Conservation (phyloP, 2,113 vertebrate species). For the Nothobranchius kuhntae region DNA sequence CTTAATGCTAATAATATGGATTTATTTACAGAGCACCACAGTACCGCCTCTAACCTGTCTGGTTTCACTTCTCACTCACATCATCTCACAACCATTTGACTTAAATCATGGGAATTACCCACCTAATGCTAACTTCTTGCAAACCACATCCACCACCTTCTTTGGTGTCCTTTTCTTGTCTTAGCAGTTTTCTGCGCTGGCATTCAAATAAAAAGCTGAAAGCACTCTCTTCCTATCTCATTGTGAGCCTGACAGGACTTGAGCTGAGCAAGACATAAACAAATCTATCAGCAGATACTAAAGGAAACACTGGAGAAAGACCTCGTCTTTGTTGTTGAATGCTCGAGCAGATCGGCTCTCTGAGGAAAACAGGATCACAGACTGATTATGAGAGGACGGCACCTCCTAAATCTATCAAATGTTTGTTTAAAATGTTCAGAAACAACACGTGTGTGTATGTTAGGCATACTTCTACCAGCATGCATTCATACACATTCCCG, state of each 20-base stretch:
- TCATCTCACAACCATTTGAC: background rate
- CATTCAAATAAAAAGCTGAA: constrained; percentile 41
- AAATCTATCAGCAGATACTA: constrained; percentile 35
- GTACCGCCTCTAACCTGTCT: background rate
- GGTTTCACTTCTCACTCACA: background rate
- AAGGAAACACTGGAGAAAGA: background rate
- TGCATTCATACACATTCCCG: constrained; percentile 15
- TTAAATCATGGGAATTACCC: background rate
- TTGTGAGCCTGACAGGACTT: constrained; percentile 31
- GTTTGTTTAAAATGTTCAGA: too few species aligned
- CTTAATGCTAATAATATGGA: background rate
- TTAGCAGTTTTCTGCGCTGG: constrained; percentile 13
- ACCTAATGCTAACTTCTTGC: too few species aligned
- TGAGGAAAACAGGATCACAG: too few species aligned
- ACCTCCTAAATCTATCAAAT: too few species aligned
- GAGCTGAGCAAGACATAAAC: constrained; percentile 32
- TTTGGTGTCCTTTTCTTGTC: constrained; percentile 12
- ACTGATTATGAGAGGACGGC: too few species aligned
- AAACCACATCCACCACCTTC: too few species aligned
- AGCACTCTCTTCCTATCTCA: constrained; percentile 51
- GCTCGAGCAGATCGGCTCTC: background rate
- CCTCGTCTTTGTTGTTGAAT: constrained; percentile 1
- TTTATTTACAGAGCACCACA: background rate
- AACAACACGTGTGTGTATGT: too few species aligned
- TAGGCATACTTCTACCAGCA: background rate